Percentiles rank a stretch among this genome's conserved stretches.
Conservation (phyloP, 2,888 invertebrate species). For the Apotomis capreana region DNA sequence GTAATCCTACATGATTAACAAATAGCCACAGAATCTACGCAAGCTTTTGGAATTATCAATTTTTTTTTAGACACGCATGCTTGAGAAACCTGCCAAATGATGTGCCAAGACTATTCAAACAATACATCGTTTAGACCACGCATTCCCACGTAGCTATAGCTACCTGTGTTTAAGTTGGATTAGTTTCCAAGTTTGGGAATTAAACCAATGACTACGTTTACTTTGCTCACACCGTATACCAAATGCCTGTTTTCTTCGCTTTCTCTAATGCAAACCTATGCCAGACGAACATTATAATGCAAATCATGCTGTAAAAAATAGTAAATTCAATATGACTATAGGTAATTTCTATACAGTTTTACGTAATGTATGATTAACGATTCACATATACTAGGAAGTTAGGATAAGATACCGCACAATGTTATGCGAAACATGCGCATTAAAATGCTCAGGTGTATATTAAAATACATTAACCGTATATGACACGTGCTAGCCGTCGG, state of each 20-base stretch:
- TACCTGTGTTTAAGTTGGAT: slow-evolving; percentile 13
- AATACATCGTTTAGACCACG: slow-evolving; percentile 27
- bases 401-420: no score
- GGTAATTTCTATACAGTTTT: slow-evolving; percentile 2
- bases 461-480: not conserved
- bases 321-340: not conserved
- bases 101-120: slow-evolving; percentile 15
- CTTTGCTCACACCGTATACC: not conserved
- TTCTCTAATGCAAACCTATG: slow-evolving; percentile 23
- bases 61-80: not conserved
- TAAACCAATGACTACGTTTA: slow-evolving; percentile 21
- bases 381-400: not conserved
- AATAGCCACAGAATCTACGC: not conserved
- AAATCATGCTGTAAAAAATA: slow-evolving; percentile 4
- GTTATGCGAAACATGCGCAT: no score
- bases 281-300: slow-evolving; percentile 14
- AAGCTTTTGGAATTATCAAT: not conserved
- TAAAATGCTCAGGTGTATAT: not conserved
- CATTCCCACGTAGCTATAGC: slow-evolving; percentile 24
- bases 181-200: slow-evolving; percentile 21
- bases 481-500: slow-evolving; percentile 6
- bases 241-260: slow-evolving; percentile 17
- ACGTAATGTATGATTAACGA: not conserved
- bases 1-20: not conserved
- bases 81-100: slow-evolving; percentile 24